Conservation (phyloP, 2,113 vertebrate species). For the Brachyhypopomus gauderio region DNA sequence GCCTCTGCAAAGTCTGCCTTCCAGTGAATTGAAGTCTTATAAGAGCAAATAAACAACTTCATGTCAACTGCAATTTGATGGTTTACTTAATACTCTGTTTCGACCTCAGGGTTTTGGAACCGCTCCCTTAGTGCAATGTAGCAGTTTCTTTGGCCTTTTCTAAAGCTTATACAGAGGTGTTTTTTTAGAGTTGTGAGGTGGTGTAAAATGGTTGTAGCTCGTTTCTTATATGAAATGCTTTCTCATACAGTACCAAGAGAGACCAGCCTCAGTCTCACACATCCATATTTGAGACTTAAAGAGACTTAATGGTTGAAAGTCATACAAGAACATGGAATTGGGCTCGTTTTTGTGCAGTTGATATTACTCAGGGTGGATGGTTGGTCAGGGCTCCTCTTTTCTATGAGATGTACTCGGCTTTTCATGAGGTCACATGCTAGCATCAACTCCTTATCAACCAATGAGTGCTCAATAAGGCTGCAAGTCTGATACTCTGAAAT, state of each 20-base stretch:
- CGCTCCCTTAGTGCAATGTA: neutral
- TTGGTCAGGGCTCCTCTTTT: no score
- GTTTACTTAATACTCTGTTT: neutral
- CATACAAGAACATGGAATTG: neutral
- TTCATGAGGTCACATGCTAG: no score
- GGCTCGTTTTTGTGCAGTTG: neutral
- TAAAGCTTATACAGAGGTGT: no score
- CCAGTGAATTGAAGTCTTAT: neutral
- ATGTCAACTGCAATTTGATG: neutral
- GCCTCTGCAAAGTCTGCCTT: conserved; percentile 20
- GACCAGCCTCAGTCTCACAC: conserved; percentile 2
- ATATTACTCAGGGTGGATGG: neutral
- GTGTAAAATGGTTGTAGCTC: neutral
- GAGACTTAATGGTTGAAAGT: neutral
- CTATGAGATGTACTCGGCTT: no score
- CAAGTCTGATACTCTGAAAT: neutral
- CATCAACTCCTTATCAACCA: no score
- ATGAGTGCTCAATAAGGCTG: neutral
- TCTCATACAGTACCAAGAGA: conserved; percentile 12
- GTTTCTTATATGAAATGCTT: conserved; percentile 36
- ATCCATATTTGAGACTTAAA: neutral
- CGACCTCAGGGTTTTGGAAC: neutral
- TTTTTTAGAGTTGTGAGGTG: neutral
- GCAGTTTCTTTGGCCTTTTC: neutral
- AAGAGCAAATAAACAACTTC: neutral